Percentiles rank a stretch among this genome's conserved stretches.
Conservation (phyloP, 2,888 invertebrate species). For the Atethmia centrago region DNA sequence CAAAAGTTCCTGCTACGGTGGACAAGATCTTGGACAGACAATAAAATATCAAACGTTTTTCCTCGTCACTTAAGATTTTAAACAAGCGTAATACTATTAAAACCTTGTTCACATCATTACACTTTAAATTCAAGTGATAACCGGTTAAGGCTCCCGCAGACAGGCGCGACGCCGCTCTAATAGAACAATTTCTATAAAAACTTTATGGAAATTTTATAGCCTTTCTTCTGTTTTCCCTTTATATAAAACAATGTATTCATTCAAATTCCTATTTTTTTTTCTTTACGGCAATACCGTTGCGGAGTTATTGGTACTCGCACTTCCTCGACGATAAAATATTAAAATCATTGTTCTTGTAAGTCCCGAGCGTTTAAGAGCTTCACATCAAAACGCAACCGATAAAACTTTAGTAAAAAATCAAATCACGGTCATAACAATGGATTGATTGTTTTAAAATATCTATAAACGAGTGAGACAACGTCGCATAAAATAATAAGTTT, state of each 20-base stretch:
- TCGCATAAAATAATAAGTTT: conserved; percentile 54
- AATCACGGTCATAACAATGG: conserved; percentile 61
- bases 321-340: conserved; percentile 45
- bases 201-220: too few species aligned
- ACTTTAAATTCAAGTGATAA: conserved; percentile 10
- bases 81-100: conserved; percentile 12
- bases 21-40: not conserved
- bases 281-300: not conserved
- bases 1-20: not conserved
- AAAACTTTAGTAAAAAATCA: conserved; percentile 58
- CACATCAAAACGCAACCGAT: conserved; percentile 40
- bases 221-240: too few species aligned
- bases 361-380: conserved; percentile 47
- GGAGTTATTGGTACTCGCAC: conserved; percentile 13
- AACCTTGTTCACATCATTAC: not conserved
- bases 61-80: not conserved
- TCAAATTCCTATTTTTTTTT: not conserved
- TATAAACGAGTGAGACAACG: conserved; percentile 53
- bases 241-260: not conserved
- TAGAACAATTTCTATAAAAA: too few species aligned
- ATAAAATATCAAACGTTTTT: not conserved
- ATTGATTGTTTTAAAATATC: conserved; percentile 66
- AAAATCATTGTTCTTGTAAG: conserved; percentile 43
- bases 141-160: too few species aligned
- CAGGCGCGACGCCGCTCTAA: too few species aligned